phyloP scores from a whole-genome alignment of 2,113 vertebrate species.

The Helogale parvula region DNA sequence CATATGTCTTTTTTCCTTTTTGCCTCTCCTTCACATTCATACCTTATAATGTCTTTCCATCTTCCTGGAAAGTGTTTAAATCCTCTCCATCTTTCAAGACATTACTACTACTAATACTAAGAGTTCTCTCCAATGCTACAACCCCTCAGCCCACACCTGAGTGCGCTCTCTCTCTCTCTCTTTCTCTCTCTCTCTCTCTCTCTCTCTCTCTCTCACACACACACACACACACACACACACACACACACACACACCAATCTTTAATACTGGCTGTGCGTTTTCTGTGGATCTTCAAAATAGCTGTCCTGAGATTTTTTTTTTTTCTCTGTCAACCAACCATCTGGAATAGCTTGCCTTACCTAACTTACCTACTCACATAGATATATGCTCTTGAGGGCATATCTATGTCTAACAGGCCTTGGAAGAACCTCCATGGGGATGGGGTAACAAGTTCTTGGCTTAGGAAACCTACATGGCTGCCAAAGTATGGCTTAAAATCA shows the following conservation, averaged over 20 bases:
- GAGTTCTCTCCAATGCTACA: neutral
- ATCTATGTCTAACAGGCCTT: constrained; percentile 10
- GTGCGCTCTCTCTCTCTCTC: neutral
- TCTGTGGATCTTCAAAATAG: constrained; percentile 31
- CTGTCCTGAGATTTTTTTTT: neutral
- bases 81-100: neutral
- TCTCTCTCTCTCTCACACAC: no score
- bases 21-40: neutral
- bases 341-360: neutral
- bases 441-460: neutral
- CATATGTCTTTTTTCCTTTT: neutral
- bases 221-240: neutral
- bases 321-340: neutral
- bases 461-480: neutral
- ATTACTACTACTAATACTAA: neutral
- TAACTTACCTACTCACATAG: neutral
- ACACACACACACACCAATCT: neutral
- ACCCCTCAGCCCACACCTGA: neutral
- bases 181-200: neutral
- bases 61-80: neutral
- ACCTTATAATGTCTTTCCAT: neutral
- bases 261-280: neutral
- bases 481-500: neutral
- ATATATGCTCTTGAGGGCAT: neutral
- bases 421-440: neutral